Percentiles rank a stretch among this genome's conserved stretches.
Conservation (phyloP, 2,888 invertebrate genomes). For the Operophtera brumata region DNA sequence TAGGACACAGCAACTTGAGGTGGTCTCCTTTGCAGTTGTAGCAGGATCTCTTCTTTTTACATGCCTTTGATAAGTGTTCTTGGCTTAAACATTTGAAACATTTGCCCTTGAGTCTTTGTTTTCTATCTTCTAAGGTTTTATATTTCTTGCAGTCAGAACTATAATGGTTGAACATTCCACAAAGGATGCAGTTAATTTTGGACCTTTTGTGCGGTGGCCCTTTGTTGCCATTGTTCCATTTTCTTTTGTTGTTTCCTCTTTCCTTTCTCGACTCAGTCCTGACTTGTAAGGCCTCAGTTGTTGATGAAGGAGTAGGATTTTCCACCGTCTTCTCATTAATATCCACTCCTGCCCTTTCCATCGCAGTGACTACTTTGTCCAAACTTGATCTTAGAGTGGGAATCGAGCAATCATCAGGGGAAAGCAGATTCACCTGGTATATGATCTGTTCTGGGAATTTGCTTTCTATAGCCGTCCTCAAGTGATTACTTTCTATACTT, state of each 20-base stretch:
- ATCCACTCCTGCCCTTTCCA: no score
- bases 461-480: neutral
- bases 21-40: neutral
- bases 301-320: no score
- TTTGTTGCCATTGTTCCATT: neutral
- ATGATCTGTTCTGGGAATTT: no score
- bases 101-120: neutral
- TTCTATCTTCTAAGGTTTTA: neutral
- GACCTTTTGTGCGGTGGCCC: neutral
- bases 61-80: neutral
- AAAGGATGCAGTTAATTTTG: neutral
- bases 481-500: neutral
- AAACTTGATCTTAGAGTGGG: no score
- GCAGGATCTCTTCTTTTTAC: neutral
- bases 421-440: no score
- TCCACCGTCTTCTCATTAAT: no score
- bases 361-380: no score
- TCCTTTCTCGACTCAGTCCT: no score
- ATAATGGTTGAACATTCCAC: neutral
- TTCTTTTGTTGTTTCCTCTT: no score
- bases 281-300: no score
- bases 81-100: neutral
- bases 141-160: neutral
- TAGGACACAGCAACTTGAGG: no score
- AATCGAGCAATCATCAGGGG: no score